A percentile compares a stretch with the other conserved stretches of the same genome.
Conservation (phyloP, 2,113 vertebrate genomes). For the Neotoma lepida region DNA sequence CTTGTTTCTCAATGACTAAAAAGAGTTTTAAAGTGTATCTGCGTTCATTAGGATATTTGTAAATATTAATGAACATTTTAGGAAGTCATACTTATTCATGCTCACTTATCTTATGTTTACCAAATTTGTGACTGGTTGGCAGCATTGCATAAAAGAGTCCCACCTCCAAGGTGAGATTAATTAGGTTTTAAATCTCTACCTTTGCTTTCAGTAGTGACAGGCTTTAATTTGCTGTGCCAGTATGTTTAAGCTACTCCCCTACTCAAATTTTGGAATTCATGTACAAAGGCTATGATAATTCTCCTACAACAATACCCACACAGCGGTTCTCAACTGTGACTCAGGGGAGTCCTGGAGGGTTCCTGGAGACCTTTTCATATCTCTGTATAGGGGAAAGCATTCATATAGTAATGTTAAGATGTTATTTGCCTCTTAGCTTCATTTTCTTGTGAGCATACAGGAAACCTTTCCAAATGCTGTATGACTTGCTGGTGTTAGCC, state of each 20-base stretch:
- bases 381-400: not conserved
- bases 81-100: not conserved
- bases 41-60: not conserved
- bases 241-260: slow-evolving; percentile 5
- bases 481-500: slow-evolving; percentile 20
- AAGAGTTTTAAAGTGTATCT: slow-evolving; percentile 22
- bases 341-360: not conserved
- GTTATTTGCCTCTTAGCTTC: not conserved
- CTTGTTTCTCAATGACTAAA: not conserved
- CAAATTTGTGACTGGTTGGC: not conserved
- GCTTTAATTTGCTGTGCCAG: slow-evolving; percentile 26
- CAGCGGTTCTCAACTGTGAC: not conserved
- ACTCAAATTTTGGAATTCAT: slow-evolving; percentile 29
- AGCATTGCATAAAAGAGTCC: not conserved
- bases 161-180: not conserved
- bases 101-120: not conserved
- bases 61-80: slow-evolving; percentile 44
- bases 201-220: not conserved
- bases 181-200: slow-evolving; percentile 34
- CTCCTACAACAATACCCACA: not conserved
- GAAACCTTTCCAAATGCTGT: slow-evolving; percentile 35
- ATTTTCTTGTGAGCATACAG: slow-evolving; percentile 7
- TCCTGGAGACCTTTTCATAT: not conserved
- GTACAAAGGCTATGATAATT: slow-evolving; percentile 35
- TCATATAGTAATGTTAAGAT: slow-evolving; percentile 1